Conservation (phyloP, 2,113 vertebrate species). For the Cebus imitator region DNA sequence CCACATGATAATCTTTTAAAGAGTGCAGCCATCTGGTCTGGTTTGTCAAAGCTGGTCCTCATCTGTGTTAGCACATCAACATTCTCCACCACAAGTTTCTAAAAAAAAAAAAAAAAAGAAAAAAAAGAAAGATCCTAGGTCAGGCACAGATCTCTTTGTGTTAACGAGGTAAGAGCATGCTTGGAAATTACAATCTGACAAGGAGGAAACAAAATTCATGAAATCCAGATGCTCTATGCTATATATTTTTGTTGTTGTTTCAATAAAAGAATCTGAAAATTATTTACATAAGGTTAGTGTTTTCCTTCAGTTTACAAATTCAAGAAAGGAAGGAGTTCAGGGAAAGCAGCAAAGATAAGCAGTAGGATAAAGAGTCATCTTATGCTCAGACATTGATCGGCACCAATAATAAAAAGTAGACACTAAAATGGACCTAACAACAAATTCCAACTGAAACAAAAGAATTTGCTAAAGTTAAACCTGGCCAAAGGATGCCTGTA, state of each 20-base stretch:
- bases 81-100: constrained; percentile 99
- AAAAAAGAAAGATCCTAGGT: constrained; percentile 65
- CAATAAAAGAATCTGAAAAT: constrained; percentile 23
- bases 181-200: constrained; percentile 64
- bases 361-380: constrained; percentile 12
- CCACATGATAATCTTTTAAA: constrained; percentile 98
- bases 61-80: constrained; percentile 98
- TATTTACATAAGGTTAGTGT: background rate
- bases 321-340: background rate
- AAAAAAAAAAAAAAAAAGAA: constrained; percentile 60
- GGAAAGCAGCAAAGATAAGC: constrained; percentile 28
- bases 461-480: background rate
- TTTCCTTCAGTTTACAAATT: constrained; percentile 55
- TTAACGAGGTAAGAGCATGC: constrained; percentile 49
- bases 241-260: constrained; percentile 14
- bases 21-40: constrained; percentile 97
- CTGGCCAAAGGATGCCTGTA: background rate
- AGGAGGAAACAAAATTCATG: constrained; percentile 55
- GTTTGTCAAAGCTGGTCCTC: constrained; percentile 99
- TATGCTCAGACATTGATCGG: background rate
- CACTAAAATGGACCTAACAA: background rate
- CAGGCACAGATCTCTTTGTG: constrained; percentile 45
- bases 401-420: constrained; percentile 35
- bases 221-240: constrained; percentile 66
- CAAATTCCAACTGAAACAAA: constrained; percentile 27